Evolutionary conservation across 2,797 vertebrate species (phyloP).

Genomic region (Pitangus sulphuratus): DNA sequence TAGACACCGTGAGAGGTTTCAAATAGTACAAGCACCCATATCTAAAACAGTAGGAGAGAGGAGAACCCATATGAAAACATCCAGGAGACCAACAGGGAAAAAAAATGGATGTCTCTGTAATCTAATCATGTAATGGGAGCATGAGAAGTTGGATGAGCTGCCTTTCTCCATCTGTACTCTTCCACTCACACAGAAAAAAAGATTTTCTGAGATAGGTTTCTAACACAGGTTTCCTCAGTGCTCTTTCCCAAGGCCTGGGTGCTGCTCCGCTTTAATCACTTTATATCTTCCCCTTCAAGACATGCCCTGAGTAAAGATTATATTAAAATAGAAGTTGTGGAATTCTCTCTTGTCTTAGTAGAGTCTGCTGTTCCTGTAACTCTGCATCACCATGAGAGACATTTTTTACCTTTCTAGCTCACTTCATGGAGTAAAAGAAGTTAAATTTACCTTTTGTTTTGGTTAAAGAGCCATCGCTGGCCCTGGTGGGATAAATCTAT

Average conservation of each 20-base stretch:
- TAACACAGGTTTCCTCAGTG: neutral
- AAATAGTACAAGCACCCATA: neutral
- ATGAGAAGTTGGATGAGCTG: neutral
- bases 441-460: neutral
- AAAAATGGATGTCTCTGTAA: neutral
- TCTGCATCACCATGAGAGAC: neutral
- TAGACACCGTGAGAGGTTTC: neutral
- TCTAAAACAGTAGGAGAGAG: neutral
- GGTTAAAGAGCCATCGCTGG: neutral
- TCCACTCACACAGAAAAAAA: neutral
- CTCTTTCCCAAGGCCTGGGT: neutral
- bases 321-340: neutral
- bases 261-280: neutral
- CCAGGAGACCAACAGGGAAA: neutral
- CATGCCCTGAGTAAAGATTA: neutral
- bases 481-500: neutral
- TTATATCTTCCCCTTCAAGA: neutral
- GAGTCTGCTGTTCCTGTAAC: neutral
- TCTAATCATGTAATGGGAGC: neutral
- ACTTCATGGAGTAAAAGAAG: neutral
- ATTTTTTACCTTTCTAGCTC: neutral
- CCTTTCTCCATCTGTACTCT: neutral
- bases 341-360: neutral
- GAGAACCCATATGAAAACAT: neutral
- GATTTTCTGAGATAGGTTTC: neutral